Conservation (phyloP, 2,888 invertebrate species). For the Brachypterus glaber region DNA sequence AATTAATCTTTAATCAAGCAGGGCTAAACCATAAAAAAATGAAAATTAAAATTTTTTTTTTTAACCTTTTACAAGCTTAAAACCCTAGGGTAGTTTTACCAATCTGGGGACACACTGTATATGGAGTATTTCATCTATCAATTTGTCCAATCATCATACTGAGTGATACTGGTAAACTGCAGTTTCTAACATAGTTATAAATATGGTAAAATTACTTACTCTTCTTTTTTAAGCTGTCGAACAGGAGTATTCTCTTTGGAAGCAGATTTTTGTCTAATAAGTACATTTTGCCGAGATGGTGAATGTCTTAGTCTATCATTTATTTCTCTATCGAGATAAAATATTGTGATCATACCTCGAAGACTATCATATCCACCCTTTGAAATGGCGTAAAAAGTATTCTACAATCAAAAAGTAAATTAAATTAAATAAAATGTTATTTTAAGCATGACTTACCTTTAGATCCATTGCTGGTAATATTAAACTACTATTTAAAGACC, state of each 20-base stretch:
- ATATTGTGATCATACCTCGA: constrained; percentile 63
- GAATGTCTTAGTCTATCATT: constrained; percentile 45
- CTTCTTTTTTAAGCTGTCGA: constrained; percentile 37
- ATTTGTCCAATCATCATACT: no score
- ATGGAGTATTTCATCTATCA: no score
- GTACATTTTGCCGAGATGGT: constrained; percentile 19
- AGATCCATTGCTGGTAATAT: background rate
- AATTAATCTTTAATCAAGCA: no score
- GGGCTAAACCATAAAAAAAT: no score
- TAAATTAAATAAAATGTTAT: background rate
- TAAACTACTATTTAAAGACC: no score
- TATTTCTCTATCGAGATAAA: constrained; percentile 71
- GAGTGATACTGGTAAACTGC: no score
- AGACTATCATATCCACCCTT: constrained; percentile 72
- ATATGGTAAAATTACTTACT: constrained; percentile 37
- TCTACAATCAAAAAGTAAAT: constrained; percentile 44
- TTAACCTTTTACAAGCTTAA: no score
- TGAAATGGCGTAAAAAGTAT: constrained; percentile 53
- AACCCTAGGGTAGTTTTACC: no score
- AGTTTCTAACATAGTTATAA: constrained; percentile 3
- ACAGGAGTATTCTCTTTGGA: constrained; percentile 31
- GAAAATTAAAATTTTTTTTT: no score
- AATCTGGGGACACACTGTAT: no score
- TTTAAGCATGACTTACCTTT: background rate
- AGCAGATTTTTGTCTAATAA: constrained; percentile 2